phyloP scores from a whole-genome alignment of 1,140 invertebrate genomes.

The Drosophila elegans region DNA sequence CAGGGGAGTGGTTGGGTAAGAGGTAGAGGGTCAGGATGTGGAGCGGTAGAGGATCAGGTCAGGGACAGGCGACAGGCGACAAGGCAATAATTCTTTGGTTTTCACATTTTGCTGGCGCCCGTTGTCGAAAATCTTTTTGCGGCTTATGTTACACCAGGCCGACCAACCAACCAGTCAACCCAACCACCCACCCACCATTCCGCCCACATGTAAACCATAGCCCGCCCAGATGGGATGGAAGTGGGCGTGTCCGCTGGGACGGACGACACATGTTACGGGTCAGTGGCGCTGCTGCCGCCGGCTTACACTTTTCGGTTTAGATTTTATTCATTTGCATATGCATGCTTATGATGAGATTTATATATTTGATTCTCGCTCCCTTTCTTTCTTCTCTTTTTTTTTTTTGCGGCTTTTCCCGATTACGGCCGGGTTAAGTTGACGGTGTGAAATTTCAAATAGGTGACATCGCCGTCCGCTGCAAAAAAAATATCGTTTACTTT shows the following conservation, averaged over 20 bases:
- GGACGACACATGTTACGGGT: constrained; percentile 75
- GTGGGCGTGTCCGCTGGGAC: constrained; percentile 41
- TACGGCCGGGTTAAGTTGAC: constrained; percentile 12
- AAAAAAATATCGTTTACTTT: not conserved
- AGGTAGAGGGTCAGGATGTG: too few relatives aligned
- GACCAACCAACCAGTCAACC: not conserved
- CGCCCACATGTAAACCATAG: not conserved
- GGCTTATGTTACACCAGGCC: constrained; percentile 66
- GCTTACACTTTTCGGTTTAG: constrained; percentile 50
- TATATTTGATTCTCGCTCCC: constrained; percentile 28
- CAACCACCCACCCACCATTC: not conserved
- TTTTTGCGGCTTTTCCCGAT: not conserved
- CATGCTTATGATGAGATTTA: constrained; percentile 57
- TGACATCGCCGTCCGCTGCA: not conserved
- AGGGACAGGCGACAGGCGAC: constrained; percentile 71
- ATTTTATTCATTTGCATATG: constrained; percentile 61
- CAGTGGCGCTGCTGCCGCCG: constrained; percentile 48
- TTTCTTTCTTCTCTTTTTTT: not conserved
- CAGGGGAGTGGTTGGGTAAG: too few relatives aligned
- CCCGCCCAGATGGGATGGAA: constrained; percentile 9
- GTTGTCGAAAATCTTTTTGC: constrained; percentile 80
- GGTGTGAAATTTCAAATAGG: constrained; percentile 10
- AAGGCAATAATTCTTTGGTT: constrained; percentile 79
- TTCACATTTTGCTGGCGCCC: constrained; percentile 64
- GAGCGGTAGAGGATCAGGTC: constrained; percentile 57